phyloP scores from a whole-genome alignment of 1,140 invertebrate species.

The Grapholita molesta region DNA sequence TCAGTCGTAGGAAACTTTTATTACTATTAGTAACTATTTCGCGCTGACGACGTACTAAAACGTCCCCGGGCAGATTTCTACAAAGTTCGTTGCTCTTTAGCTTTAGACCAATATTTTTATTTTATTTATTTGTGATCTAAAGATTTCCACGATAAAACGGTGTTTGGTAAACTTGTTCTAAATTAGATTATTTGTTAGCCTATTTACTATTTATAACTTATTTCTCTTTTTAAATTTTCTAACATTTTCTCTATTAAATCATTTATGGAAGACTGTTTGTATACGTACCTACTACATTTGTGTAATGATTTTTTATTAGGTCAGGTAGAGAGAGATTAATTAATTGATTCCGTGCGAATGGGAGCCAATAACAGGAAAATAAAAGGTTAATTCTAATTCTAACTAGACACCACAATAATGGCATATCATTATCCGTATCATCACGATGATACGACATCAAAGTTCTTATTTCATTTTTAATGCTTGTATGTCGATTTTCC shows the following conservation, averaged over 20 bases:
- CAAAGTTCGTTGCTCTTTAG: not conserved
- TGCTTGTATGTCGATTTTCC: not conserved
- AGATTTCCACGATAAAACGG: not conserved
- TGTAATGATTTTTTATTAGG: not conserved
- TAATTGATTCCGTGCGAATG: constrained; percentile 15
- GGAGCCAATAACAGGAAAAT: constrained; percentile 6
- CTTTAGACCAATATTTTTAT: not conserved
- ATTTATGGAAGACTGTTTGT: too few species aligned
- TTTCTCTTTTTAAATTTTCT: not conserved
- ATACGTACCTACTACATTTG: too few species aligned
- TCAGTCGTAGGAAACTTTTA: not conserved
- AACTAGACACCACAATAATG: not conserved
- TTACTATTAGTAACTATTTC: not conserved
- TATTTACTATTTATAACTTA: too few species aligned
- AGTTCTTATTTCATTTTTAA: not conserved
- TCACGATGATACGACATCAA: not conserved
- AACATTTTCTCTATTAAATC: too few species aligned
- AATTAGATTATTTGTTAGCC: not conserved
- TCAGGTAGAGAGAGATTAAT: not conserved
- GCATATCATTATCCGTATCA: not conserved
- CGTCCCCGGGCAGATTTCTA: not conserved
- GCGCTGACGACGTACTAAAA: not conserved
- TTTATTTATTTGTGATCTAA: not conserved
- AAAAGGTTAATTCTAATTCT: constrained; percentile 1
- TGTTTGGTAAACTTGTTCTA: not conserved